Conservation (phyloP, 2,113 vertebrate genomes). For the Typhlomys cinereus region DNA sequence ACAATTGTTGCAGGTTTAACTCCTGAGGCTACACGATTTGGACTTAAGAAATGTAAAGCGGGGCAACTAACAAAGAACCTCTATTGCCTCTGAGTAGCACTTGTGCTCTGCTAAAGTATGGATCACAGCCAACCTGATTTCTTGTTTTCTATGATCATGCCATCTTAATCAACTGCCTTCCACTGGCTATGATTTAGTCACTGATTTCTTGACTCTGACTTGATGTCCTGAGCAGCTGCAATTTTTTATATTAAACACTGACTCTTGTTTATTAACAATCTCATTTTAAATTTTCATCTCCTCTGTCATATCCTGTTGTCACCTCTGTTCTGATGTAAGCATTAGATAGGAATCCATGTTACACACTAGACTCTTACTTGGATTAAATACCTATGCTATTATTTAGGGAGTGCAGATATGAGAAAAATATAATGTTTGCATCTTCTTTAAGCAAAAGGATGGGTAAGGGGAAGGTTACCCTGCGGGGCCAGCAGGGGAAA, state of each 20-base stretch:
- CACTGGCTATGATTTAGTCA: neutral
- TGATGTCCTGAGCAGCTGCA: neutral
- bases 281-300: neutral
- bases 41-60: neutral
- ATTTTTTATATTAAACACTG: neutral
- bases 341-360: neutral
- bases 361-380: neutral
- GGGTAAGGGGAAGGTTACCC: neutral
- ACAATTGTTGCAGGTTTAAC: neutral
- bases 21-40: neutral
- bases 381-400: neutral
- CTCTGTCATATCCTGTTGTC: neutral
- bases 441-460: neutral
- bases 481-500: too few species aligned
- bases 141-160: neutral
- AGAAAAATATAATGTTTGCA: neutral
- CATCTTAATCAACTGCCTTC: constrained; percentile 12
- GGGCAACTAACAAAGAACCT: neutral
- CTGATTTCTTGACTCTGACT: neutral
- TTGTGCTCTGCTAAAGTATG: constrained; percentile 32
- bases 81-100: neutral
- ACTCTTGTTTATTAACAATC: neutral
- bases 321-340: neutral
- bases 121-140: neutral
- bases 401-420: constrained; percentile 19